A percentile compares a stretch with the other conserved stretches of the same genome.
phyloP scores from a whole-genome alignment of 2,797 vertebrate species.

The Spinibarbus caldwelli region DNA sequence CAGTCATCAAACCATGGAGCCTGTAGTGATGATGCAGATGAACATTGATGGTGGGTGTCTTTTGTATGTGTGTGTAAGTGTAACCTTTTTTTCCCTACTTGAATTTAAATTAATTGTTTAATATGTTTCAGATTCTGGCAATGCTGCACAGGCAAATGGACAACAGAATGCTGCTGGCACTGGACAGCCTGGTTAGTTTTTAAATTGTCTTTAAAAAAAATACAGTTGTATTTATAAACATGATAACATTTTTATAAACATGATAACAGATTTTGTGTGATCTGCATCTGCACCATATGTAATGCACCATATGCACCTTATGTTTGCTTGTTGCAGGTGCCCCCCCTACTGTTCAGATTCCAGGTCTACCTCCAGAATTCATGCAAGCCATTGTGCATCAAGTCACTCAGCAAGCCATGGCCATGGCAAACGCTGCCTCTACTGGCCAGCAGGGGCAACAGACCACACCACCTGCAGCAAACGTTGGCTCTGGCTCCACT shows the following conservation, averaged over 20 bases:
- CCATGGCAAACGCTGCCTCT: slow-evolving; percentile 78
- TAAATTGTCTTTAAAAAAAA: neutral
- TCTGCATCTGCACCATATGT: neutral
- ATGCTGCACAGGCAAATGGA: slow-evolving; percentile 65
- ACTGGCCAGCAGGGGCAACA: slow-evolving; percentile 72
- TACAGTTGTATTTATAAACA: neutral
- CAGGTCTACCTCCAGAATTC: slow-evolving; percentile 87
- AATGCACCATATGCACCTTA: too few species aligned
- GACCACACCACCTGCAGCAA: slow-evolving; percentile 54
- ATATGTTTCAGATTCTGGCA: slow-evolving; percentile 68
- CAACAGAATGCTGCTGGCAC: slow-evolving; percentile 69
- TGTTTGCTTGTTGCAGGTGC: slow-evolving; percentile 40
- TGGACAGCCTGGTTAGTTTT: slow-evolving; percentile 74
- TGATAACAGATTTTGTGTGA: neutral
- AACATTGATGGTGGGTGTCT: slow-evolving; percentile 87
- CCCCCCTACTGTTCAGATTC: slow-evolving; percentile 73
- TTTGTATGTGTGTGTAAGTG: neutral
- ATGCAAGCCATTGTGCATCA: slow-evolving; percentile 89
- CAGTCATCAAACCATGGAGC: slow-evolving; percentile 91
- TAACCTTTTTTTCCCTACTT: neutral
- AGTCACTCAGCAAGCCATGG: slow-evolving; percentile 85
- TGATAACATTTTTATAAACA: neutral
- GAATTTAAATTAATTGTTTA: neutral
- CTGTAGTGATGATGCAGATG: slow-evolving; percentile 96
- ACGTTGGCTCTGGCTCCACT: slow-evolving; percentile 36